Conservation (phyloP, 2,113 vertebrate genomes). For the Herpailurus yagouaroundi region DNA sequence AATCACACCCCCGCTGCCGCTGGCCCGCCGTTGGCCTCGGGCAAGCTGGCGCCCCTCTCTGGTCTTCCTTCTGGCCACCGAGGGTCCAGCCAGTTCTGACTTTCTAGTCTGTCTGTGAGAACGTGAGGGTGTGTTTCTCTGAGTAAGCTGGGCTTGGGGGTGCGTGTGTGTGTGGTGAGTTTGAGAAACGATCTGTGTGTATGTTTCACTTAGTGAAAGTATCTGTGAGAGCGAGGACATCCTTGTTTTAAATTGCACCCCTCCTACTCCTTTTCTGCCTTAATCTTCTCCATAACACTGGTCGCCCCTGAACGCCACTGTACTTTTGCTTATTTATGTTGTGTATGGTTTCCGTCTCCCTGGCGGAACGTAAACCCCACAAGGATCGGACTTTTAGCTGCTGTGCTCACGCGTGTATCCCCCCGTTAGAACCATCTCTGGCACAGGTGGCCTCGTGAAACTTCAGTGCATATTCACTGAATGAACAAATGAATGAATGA, state of each 20-base stretch:
- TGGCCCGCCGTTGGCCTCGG: not conserved
- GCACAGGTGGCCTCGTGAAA: not conserved
- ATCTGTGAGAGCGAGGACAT: not conserved
- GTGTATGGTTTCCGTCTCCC: not conserved
- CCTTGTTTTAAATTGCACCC: not conserved
- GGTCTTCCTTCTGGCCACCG: not conserved
- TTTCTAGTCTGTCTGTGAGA: not conserved
- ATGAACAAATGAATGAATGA: not conserved
- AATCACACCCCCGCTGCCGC: not conserved
- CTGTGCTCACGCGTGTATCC: not conserved
- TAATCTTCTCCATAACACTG: not conserved
- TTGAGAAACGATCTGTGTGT: not conserved
- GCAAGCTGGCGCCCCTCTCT: not conserved
- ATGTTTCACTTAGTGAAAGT: not conserved
- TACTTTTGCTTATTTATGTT: not conserved
- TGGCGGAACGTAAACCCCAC: not conserved
- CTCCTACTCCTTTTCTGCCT: not conserved
- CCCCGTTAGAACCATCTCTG: not conserved
- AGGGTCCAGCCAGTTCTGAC: not conserved
- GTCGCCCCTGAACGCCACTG: not conserved
- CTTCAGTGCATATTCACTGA: not conserved
- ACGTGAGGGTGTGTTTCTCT: not conserved
- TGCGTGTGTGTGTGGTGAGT: not conserved
- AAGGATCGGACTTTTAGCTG: not conserved
- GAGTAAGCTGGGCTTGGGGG: not conserved